Evolutionary conservation across 2,888 invertebrate species (phyloP).

Genomic region (Trissonchulus latispiculum): DNA sequence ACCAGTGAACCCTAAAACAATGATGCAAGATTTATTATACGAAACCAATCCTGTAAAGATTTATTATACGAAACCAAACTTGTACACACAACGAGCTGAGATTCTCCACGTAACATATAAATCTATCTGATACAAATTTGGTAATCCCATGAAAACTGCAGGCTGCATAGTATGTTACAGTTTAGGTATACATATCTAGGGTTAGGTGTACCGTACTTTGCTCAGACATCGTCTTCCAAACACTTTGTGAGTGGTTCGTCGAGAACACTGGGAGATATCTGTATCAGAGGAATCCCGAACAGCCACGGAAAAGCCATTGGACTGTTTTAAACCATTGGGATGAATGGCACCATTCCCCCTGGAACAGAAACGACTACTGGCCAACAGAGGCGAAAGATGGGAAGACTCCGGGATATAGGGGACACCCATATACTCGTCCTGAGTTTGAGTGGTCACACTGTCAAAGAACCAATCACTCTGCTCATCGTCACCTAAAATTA

Average conservation of each 20-base stretch:
- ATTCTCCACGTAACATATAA: no score
- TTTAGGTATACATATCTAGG: no score
- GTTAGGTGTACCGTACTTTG: no score
- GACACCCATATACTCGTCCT: constrained; percentile 23
- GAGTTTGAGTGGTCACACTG: neutral
- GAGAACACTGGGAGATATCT: constrained; percentile 15
- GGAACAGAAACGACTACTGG: neutral
- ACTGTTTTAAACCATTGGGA: no score
- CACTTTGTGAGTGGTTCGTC: neutral
- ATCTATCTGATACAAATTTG: no score
- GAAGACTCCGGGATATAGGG: neutral
- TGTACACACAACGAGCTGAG: no score
- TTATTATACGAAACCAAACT: no score
- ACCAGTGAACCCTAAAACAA: neutral
- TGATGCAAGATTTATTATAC: no score
- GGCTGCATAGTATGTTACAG: no score
- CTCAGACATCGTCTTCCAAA: neutral
- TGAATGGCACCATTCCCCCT: neutral
- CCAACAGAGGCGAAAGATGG: neutral
- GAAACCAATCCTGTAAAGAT: no score
- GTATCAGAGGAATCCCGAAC: constrained; percentile 16
- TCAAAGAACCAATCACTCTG: constrained; percentile 22
- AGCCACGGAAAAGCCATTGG: no score
- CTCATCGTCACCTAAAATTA: constrained; percentile 21
- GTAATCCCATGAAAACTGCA: no score